A percentile compares a stretch with the other conserved stretches of the same genome.
phyloP scores from a whole-genome alignment of 2,888 invertebrate genomes.

The Allolobophora icterica region DNA sequence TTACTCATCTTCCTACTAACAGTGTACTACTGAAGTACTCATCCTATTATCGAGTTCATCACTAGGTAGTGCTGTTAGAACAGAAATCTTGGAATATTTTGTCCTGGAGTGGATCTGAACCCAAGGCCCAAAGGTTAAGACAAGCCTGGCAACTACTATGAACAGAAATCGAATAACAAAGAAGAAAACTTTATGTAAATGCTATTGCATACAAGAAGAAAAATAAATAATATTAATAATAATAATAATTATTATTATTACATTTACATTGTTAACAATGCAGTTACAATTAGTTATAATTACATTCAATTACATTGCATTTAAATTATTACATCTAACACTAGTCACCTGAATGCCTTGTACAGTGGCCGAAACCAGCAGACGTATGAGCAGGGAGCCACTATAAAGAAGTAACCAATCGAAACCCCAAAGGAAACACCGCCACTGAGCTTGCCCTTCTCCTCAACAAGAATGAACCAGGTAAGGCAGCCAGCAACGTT shows the following conservation, averaged over 20 bases:
- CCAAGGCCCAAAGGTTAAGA: too few species aligned
- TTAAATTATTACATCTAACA: neutral
- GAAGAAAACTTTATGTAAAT: too few species aligned
- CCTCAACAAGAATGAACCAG: slow-evolving; percentile 3
- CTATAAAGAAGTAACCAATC: slow-evolving; percentile 32
- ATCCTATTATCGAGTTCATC: too few species aligned
- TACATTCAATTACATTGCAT: neutral
- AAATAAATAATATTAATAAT: neutral
- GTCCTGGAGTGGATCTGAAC: too few species aligned
- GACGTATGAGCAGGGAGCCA: slow-evolving; percentile 29
- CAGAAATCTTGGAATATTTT: too few species aligned
- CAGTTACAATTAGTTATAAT: too few species aligned
- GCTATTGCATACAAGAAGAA: neutral
- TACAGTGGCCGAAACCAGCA: slow-evolving; percentile 38
- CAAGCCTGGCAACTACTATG: too few species aligned
- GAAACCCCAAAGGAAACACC: slow-evolving; percentile 38
- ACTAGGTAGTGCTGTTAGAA: too few species aligned
- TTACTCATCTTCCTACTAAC: too few species aligned
- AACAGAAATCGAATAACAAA: neutral
- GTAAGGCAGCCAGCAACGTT: slow-evolving; percentile 26
- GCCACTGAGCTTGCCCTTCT: neutral
- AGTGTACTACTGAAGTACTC: too few species aligned
- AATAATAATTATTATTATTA: neutral
- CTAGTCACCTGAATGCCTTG: slow-evolving; percentile 40
- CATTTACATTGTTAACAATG: neutral